phyloP scores from a whole-genome alignment of 2,113 vertebrate genomes.

The Platichthys flesus region DNA sequence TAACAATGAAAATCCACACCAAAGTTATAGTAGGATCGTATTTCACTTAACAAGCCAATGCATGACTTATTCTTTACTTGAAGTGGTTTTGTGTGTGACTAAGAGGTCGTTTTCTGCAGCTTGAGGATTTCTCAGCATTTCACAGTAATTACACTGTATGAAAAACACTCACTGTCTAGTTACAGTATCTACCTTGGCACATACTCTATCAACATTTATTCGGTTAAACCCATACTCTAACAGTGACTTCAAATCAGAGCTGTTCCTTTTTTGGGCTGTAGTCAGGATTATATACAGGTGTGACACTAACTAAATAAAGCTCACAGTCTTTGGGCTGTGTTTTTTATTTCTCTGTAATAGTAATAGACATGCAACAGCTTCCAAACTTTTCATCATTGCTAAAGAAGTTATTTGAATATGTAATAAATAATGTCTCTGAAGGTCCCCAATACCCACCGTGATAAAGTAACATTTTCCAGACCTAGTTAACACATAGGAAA shows the following conservation, averaged over 20 bases:
- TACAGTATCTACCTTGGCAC: no score
- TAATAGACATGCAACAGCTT: no score
- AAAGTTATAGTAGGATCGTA: slow-evolving; percentile 40
- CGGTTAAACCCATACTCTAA: neutral
- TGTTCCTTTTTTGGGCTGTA: neutral
- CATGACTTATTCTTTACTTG: slow-evolving; percentile 27
- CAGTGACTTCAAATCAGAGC: neutral
- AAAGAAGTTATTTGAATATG: no score
- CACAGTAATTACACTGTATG: neutral
- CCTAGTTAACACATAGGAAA: no score
- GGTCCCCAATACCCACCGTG: no score
- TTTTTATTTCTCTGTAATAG: no score
- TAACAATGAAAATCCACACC: slow-evolving; percentile 19
- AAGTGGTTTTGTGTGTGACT: slow-evolving; percentile 43
- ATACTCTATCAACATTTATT: neutral
- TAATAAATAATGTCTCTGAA: no score
- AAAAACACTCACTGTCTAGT: neutral
- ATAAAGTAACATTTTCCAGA: no score
- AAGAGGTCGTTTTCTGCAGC: slow-evolving; percentile 34
- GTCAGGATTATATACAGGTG: neutral
- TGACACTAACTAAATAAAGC: neutral
- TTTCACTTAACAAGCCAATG: slow-evolving; percentile 10
- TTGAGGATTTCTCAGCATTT: slow-evolving; percentile 30
- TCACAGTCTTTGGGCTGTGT: no score
- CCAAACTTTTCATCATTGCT: no score